These are phyloP conservation scores for Amazona ochrocephala DNA, from an alignment of 2,797 vertebrate genomes.

Conservation along the genomic window DNA sequence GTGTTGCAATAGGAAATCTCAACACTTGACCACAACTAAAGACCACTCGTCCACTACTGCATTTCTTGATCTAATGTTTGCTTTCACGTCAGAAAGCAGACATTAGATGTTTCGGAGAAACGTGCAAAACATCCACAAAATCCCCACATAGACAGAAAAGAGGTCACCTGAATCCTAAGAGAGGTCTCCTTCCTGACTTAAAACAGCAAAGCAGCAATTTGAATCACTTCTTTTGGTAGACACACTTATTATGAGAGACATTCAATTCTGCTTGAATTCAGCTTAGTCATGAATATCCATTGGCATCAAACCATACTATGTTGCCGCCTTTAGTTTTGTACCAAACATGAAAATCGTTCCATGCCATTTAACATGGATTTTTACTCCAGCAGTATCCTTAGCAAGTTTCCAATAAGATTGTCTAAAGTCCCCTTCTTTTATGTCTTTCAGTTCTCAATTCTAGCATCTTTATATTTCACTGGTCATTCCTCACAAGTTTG, in stretches of 20 bases:
- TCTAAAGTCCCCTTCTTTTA: not conserved
- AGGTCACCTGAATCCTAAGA: not conserved
- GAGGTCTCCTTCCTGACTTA: not conserved
- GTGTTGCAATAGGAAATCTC: not conserved
- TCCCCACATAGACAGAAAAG: fast-evolving
- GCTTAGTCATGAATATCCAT: not conserved
- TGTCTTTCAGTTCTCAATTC: not conserved
- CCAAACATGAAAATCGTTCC: fast-evolving
- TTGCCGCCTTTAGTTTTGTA: not conserved
- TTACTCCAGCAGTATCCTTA: not conserved
- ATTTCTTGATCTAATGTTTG: not conserved
- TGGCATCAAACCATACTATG: not conserved
- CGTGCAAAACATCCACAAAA: not conserved
- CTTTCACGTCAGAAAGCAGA: not conserved
- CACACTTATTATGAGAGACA: not conserved
- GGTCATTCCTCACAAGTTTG: not conserved
- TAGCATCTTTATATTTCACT: not conserved
- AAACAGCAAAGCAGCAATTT: not conserved
- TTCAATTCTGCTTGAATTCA: not conserved
- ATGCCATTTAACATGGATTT: not conserved
- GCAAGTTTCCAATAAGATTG: not conserved
- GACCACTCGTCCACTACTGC: not conserved
- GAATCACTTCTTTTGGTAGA: not conserved
- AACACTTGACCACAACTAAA: not conserved
- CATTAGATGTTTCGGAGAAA: not conserved